Evolutionary conservation across 2,797 vertebrate species (phyloP).

Genomic region (Enteromius thamalakanensis): DNA sequence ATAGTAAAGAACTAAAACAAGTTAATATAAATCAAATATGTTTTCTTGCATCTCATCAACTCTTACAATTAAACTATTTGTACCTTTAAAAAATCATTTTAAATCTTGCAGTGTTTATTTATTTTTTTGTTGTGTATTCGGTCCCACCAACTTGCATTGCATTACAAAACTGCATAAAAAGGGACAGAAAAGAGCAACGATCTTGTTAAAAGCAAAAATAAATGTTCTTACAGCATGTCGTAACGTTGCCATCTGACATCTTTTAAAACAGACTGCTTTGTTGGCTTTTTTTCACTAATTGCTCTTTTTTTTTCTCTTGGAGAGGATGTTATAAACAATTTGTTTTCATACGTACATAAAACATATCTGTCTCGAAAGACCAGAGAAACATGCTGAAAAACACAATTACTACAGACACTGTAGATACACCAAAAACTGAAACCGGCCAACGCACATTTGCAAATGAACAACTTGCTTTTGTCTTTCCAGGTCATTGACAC

Average conservation of each 20-base stretch:
- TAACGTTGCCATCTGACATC: not conserved
- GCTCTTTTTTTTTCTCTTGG: not conserved
- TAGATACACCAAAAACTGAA: not conserved
- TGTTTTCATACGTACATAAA: not conserved
- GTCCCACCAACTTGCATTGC: not conserved
- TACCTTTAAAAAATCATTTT: too few species aligned
- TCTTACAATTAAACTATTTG: not conserved
- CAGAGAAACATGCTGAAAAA: not conserved
- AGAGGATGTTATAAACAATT: not conserved
- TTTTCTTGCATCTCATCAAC: not conserved
- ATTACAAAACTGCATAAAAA: not conserved
- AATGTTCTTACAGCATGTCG: not conserved
- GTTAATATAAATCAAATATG: not conserved
- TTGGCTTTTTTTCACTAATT: not conserved
- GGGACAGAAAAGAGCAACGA: not conserved
- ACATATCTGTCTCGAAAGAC: not conserved
- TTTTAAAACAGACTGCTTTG: not conserved
- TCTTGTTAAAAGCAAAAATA: not conserved
- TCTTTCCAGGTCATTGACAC: slow-evolving; percentile 90
- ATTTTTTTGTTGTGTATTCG: not conserved
- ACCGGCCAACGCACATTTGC: not conserved
- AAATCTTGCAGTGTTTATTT: too few species aligned
- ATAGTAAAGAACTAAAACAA: not conserved
- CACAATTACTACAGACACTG: not conserved
- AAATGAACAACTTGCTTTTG: not conserved